Base-by-base conservation (phyloP, 1,140 invertebrate species). In the Telenomus remus region DNA sequence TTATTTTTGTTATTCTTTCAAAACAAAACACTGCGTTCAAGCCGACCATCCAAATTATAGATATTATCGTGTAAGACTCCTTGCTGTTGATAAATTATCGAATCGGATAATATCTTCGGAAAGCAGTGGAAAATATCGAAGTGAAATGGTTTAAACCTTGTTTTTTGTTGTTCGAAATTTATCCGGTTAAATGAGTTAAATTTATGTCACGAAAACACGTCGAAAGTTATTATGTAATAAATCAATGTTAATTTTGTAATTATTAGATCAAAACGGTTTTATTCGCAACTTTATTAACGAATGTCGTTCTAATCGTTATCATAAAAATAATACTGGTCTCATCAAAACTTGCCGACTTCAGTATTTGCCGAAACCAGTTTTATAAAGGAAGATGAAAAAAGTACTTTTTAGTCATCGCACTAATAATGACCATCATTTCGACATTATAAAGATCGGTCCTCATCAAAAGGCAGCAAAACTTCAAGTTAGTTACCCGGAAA, bases 331-430 rank as follows among this genome's bases (percentile, higher is more conserved):
- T 12, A 34, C 39, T 65, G 50, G 46, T 66, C 50, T 34, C 35
- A 50, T 19, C 42, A 44, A 56, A 56, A 66, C 12, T 13, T 54
- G 47, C 53, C 51, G 37, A 50, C 63, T 35, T 66, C 63, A 56
- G 50, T 66, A 46, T 34, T 11, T 27, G 39, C 63, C 53, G 47
- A 66, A 66, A 66, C 63, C 53, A 56, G 63, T 64, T 66, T 66
- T 16, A 46, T 11, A 43, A 46, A 15, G 39, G 27, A 66, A 50
- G 42, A 46, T 12, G 56, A 56, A 56, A 50, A 66, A 43, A 4
- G 35, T 37, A 49, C 42, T 66, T 56, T 56, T 56, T 66, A 66
- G 63, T 19, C 37, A 43, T 49, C 46, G 14, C 6, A 66, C 47
- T 66, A 66, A 66, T 66, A 66, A 56, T 66, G 51, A 50, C 44